phyloP scores from a whole-genome alignment of 1,140 invertebrate genomes.

The Scaptomyza hsui region DNA sequence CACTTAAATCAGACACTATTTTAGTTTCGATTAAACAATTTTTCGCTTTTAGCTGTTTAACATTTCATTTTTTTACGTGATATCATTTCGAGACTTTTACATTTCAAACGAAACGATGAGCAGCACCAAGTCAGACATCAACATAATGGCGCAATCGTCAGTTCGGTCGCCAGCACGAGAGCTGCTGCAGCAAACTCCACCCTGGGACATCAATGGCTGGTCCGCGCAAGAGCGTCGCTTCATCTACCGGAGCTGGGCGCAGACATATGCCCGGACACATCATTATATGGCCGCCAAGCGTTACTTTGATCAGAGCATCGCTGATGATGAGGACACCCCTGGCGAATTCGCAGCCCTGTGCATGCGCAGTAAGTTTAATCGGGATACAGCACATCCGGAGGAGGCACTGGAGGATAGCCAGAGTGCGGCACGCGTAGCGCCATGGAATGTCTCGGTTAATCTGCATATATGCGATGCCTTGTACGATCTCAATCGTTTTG shows the following conservation, averaged over 20 bases:
- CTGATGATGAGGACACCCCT: not conserved
- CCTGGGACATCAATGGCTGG: conserved; percentile 52
- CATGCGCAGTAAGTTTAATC: conserved; percentile 53
- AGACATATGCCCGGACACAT: conserved; percentile 26
- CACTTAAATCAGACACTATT: conserved; percentile 10
- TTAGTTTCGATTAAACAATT: conserved; percentile 35
- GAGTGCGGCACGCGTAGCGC: not conserved
- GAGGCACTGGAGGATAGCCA: conserved; percentile 28
- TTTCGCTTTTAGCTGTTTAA: conserved; percentile 25
- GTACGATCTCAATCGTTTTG: conserved; percentile 71
- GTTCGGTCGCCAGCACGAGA: not conserved
- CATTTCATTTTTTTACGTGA: conserved; percentile 13
- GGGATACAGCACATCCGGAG: conserved; percentile 30
- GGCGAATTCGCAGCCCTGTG: conserved; percentile 20
- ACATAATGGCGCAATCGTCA: not conserved
- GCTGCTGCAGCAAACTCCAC: not conserved
- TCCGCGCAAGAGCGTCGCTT: conserved; percentile 22
- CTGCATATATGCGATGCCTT: conserved; percentile 58
- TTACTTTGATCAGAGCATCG: conserved; percentile 54
- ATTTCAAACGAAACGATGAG: conserved; percentile 6
- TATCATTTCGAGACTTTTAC: conserved; percentile 19
- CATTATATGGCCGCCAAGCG: conserved; percentile 22
- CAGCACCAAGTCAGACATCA: not conserved
- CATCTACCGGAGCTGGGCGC: conserved; percentile 62
- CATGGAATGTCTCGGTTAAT: conserved; percentile 19